A percentile compares a stretch with the other conserved stretches of the same genome.
Evolutionary conservation across 2,888 invertebrate genomes (phyloP).

Genomic region (Ischnus inquisitorius): DNA sequence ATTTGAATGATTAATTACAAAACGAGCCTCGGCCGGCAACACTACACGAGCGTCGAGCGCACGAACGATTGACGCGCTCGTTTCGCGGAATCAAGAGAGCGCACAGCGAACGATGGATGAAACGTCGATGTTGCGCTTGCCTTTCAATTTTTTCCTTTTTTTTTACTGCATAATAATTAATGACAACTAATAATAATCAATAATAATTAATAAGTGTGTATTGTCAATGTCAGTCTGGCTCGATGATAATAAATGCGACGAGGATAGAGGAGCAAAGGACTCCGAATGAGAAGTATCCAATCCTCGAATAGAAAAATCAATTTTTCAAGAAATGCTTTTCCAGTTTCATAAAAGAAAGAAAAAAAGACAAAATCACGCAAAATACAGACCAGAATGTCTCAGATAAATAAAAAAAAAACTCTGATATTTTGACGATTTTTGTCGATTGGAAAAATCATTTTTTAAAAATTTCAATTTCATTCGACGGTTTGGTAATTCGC

Average conservation of each 20-base stretch:
- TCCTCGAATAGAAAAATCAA: background rate
- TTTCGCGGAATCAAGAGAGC: background rate
- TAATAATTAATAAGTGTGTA: conserved; percentile 45
- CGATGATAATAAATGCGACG: conserved; percentile 61
- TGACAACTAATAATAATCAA: background rate
- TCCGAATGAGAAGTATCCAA: conserved; percentile 16
- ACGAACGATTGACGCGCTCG: background rate
- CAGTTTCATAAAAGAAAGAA: background rate
- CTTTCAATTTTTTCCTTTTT: background rate
- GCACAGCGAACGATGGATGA: background rate
- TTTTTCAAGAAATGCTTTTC: background rate
- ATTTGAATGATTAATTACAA: conserved; percentile 20
- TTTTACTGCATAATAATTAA: background rate
- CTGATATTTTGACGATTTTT: background rate
- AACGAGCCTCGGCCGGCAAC: conserved; percentile 3
- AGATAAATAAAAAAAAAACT: background rate
- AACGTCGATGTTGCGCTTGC: background rate
- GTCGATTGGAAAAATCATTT: background rate
- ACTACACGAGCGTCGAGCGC: conserved; percentile 1
- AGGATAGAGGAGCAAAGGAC: conserved; percentile 38
- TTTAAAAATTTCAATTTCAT: conserved; percentile 3
- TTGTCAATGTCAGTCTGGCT: conserved; percentile 68
- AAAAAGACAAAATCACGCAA: conserved; percentile 1
- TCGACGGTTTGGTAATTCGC: background rate
- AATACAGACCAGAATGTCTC: background rate